A percentile compares a stretch with the other conserved stretches of the same genome.
Conservation (phyloP, 2,888 invertebrate genomes). For the Metallyticus violacea region DNA sequence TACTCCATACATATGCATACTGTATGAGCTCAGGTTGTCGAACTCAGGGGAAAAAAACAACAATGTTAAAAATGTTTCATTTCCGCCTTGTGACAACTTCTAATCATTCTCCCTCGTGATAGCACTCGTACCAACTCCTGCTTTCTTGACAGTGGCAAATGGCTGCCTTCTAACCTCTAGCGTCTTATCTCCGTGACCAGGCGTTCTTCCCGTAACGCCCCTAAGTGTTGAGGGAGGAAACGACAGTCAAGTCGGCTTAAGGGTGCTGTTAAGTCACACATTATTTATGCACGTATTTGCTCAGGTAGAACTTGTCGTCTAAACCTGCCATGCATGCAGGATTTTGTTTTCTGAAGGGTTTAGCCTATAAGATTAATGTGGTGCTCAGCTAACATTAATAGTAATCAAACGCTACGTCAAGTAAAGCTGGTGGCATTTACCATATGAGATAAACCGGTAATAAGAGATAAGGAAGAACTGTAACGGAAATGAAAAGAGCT, state of each 20-base stretch:
- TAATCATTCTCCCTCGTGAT: neutral
- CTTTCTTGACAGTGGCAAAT: neutral
- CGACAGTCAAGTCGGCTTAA: neutral
- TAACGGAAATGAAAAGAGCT: no score
- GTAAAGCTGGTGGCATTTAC: neutral
- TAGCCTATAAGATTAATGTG: neutral
- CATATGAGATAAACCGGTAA: neutral
- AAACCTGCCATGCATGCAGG: neutral
- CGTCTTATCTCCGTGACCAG: constrained; percentile 3
- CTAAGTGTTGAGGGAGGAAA: neutral
- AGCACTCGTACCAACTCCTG: neutral
- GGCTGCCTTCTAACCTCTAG: neutral
- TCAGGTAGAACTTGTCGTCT: no score
- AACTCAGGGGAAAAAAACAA: neutral
- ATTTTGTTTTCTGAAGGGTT: neutral
- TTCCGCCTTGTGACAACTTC: neutral
- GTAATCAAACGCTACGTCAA: neutral
- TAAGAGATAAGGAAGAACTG: no score
- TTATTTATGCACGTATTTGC: neutral
- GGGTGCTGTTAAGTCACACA: neutral
- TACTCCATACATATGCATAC: no score
- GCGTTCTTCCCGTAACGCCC: neutral
- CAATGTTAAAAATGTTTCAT: neutral
- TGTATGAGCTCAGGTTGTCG: neutral
- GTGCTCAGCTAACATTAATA: neutral